Evolutionary conservation across 2,888 invertebrate species (phyloP).

Genomic region (Zonitis immaculata): DNA sequence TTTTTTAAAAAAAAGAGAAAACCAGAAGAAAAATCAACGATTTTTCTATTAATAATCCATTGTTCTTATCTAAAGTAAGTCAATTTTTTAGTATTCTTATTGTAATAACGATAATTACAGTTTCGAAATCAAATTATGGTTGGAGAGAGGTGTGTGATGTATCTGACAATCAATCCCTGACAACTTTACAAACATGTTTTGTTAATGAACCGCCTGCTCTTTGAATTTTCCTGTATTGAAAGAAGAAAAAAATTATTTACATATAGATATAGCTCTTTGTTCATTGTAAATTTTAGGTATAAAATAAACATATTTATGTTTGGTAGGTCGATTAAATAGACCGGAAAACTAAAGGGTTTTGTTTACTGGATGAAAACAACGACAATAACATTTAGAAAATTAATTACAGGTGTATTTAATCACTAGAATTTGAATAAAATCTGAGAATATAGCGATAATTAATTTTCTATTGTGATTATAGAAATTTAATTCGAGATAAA

Average conservation of each 20-base stretch:
- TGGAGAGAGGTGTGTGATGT: too few relatives aligned
- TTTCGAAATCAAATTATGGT: not conserved
- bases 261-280: not conserved
- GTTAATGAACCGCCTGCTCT: not conserved
- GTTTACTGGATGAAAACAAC: not conserved
- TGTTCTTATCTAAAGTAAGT: not conserved
- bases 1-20: too few relatives aligned
- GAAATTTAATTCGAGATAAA: not conserved
- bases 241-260: not conserved
- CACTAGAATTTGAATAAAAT: constrained; percentile 2
- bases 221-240: not conserved
- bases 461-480: not conserved
- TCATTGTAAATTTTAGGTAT: not conserved
- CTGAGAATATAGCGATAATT: not conserved
- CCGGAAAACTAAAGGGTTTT: not conserved
- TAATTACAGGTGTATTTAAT: constrained; percentile 2
- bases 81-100: not conserved
- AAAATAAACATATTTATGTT: not conserved
- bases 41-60: too few relatives aligned
- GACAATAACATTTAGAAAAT: not conserved
- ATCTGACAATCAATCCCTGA: not conserved
- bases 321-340: not conserved
- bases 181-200: not conserved
- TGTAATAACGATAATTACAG: not conserved
- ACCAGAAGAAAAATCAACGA: too few relatives aligned